Percentiles rank a stretch among this genome's conserved stretches.
These are phyloP conservation scores for Nesidiocoris tenuis DNA, from an alignment of 2,888 invertebrate species.

Conservation along the genomic window DNA sequence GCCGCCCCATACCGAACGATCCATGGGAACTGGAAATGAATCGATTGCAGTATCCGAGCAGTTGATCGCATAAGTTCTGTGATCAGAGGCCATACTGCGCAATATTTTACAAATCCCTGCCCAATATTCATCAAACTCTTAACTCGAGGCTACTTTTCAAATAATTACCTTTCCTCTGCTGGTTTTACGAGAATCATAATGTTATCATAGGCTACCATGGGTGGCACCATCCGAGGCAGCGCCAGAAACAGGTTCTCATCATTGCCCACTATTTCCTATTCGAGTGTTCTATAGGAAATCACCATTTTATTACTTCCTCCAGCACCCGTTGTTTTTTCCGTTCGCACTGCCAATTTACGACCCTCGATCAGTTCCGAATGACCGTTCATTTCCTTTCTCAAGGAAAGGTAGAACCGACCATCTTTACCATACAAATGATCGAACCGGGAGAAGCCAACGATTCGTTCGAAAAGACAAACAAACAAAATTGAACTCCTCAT, in stretches of 20 bases:
- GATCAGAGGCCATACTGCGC: no score
- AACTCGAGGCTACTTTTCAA: no score
- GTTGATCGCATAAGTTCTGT: no score
- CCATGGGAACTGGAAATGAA: neutral
- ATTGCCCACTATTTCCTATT: neutral
- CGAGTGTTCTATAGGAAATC: neutral
- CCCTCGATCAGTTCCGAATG: constrained; percentile 17
- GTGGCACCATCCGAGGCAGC: no score
- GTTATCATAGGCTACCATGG: no score
- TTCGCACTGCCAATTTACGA: constrained; percentile 15
- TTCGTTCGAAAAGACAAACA: neutral
- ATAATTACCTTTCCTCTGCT: no score
- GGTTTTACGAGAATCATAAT: no score
- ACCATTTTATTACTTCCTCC: constrained; percentile 17
- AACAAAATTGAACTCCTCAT: neutral
- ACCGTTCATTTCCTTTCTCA: neutral
- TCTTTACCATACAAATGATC: constrained; percentile 19
- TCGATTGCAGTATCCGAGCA: neutral
- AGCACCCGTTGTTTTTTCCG: constrained; percentile 1
- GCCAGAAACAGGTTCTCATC: no score
- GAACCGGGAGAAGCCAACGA: neutral
- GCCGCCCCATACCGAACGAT: no score
- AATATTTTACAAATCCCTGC: no score
- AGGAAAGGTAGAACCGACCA: neutral
- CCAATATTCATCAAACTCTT: no score